Percentiles rank a stretch among this genome's conserved stretches.
These are phyloP conservation scores for Notospermus geniculatus DNA, from an alignment of 1,140 invertebrate species.

Conservation along the genomic window DNA sequence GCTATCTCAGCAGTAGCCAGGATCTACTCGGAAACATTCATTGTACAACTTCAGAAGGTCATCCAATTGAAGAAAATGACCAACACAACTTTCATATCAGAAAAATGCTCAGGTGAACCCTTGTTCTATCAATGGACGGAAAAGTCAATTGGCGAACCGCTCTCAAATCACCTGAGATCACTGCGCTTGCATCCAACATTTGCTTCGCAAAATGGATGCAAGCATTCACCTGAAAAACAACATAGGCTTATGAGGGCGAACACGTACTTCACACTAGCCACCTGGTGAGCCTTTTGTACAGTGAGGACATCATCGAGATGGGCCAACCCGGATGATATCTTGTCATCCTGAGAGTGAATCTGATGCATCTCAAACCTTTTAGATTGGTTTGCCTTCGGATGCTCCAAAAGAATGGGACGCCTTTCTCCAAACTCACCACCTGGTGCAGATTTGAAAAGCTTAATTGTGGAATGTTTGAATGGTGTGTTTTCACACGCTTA, in stretches of 20 bases:
- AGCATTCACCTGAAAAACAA: not conserved
- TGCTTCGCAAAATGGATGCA: not conserved
- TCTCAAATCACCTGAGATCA: not conserved
- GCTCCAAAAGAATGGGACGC: not conserved
- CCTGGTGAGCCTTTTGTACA: not conserved
- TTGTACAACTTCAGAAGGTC: not conserved
- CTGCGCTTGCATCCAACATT: not conserved
- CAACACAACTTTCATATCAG: not conserved
- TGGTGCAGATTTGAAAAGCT: not conserved
- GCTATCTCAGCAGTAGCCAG: not conserved
- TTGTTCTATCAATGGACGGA: not conserved
- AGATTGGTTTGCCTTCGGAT: not conserved
- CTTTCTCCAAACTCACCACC: not conserved
- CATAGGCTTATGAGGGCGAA: slow-evolving; percentile 1
- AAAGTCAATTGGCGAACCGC: not conserved
- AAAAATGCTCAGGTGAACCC: not conserved
- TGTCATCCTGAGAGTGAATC: not conserved
- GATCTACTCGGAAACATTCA: not conserved
- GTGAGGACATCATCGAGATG: not conserved
- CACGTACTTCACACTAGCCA: not conserved
- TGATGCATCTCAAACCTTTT: not conserved
- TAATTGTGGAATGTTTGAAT: slow-evolving; percentile 1
- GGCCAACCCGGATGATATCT: not conserved
- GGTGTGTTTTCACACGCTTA: not conserved
- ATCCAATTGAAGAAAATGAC: not conserved